Evolutionary conservation across 2,888 invertebrate genomes (phyloP), one percentile per base, ranked within the genome.

Genomic region (Digitonthophagus gazella): DNA sequence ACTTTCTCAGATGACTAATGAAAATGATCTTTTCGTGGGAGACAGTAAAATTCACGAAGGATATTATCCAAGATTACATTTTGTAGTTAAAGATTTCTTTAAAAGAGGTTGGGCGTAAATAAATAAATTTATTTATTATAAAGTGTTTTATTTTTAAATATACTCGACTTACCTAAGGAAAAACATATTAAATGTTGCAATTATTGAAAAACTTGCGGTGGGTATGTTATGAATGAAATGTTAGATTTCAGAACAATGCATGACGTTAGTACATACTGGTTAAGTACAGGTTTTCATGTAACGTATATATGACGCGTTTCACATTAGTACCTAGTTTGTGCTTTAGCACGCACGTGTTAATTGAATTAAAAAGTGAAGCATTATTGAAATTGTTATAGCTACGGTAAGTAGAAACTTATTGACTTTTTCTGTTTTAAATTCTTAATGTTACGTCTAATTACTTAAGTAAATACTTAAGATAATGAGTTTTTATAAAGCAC

Each of bases 1-100:
- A 20, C 78, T 80, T 44, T 79, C 80, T 54, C 82, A 83, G 66
- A 68, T 81, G 58, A 70, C 6, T 3, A 64, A 63, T 2, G 76
- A 79, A 58, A 72, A 80, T 11, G 20, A 67, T 11, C 15, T 66
- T 11, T 56, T 28, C 16, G 55, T 19, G 11, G 63, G 22, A n/a
- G 65, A 58, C 6, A 22, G 11, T n/a, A 66, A 15, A 8, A n/a
- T 68, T 8, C 56, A 64, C n/a, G 54, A 70, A 3, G 56, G 61
- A 16, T 65, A 22, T n/a, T 65, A 58, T 6, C 55, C 22, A n/a
- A 67, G 61, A 6, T 2, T 68, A n/a, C 44, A 56, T 8, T 67
- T 67, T 57, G 20, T 57, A 1, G 19, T 63, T 6, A 22, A 58
- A 15, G 70, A 70, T 28, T 66, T 70, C 22, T 66, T 55, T 2